phyloP scores from a whole-genome alignment of 1,140 invertebrate genomes.

The Scaptomyza graminum region DNA sequence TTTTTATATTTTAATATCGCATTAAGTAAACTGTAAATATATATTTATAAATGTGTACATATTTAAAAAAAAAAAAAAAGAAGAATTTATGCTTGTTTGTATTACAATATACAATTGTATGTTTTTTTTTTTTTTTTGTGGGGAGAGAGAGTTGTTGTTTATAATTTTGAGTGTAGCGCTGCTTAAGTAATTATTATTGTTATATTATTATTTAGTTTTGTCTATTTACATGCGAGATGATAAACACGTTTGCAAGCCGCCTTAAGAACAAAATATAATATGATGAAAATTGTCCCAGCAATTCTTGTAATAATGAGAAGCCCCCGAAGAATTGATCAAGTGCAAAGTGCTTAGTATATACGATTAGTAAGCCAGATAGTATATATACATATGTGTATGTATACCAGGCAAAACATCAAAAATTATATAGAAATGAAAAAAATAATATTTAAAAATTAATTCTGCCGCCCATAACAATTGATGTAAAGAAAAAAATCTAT shows the following conservation, averaged over 20 bases:
- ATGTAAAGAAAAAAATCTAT: constrained; percentile 31
- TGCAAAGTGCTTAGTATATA: background rate
- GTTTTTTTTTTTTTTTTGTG: background rate
- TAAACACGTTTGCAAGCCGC: constrained; percentile 22
- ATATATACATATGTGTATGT: background rate
- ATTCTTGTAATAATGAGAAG: background rate
- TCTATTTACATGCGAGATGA: constrained; percentile 23
- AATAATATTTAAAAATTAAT: background rate
- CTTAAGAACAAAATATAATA: constrained; percentile 2
- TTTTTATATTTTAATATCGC: constrained; percentile 46
- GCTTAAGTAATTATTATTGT: background rate
- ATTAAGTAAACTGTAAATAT: constrained; percentile 47
- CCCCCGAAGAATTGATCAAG: constrained; percentile 1
- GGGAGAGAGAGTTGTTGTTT: background rate
- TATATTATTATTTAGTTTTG: too few relatives aligned
- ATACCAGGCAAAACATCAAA: background rate
- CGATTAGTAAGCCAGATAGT: constrained; percentile 5
- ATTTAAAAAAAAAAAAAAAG: constrained; percentile 27
- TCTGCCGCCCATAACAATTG: constrained; percentile 4
- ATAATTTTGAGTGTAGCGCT: background rate
- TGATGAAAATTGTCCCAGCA: constrained; percentile 36
- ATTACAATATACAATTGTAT: background rate
- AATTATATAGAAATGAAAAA: background rate
- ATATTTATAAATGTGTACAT: constrained; percentile 32
- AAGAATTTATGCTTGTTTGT: constrained; percentile 8